These are phyloP conservation scores for Tragulus kanchil DNA, from an alignment of 2,113 vertebrate genomes.

Conservation along the genomic window DNA sequence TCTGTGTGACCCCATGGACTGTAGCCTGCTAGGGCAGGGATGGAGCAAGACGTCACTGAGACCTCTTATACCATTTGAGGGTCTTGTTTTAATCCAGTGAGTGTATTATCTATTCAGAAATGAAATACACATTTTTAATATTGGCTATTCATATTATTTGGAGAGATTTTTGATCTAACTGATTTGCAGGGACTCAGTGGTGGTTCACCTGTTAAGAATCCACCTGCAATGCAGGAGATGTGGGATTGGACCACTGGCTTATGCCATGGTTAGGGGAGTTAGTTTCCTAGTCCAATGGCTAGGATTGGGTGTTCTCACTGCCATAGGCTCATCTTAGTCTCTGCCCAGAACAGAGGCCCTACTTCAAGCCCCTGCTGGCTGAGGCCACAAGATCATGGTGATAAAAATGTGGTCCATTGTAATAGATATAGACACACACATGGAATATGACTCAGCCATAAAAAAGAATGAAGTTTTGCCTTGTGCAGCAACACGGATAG, in stretches of 20 bases:
- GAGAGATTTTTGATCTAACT: not conserved
- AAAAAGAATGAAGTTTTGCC: not conserved
- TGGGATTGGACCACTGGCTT: too few species aligned
- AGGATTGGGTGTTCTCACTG: not conserved
- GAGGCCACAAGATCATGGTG: not conserved
- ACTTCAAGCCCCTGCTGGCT: not conserved
- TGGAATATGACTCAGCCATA: not conserved
- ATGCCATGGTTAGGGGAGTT: not conserved
- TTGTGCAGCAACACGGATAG: not conserved
- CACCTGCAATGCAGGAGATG: too few species aligned
- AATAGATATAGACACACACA: not conserved
- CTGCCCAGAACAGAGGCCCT: not conserved
- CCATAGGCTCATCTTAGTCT: not conserved
- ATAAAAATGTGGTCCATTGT: not conserved
- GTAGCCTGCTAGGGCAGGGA: not conserved
- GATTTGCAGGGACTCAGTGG: not conserved
- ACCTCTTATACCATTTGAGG: not conserved
- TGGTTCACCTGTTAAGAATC: too few species aligned
- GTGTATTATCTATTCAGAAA: not conserved
- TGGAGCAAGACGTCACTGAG: not conserved
- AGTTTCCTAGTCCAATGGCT: not conserved
- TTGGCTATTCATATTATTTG: not conserved
- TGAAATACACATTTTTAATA: not conserved
- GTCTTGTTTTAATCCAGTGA: not conserved
- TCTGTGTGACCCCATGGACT: not conserved